Base-by-base conservation (phyloP, 2,113 vertebrate species). In the Saguinus imperator region DNA sequence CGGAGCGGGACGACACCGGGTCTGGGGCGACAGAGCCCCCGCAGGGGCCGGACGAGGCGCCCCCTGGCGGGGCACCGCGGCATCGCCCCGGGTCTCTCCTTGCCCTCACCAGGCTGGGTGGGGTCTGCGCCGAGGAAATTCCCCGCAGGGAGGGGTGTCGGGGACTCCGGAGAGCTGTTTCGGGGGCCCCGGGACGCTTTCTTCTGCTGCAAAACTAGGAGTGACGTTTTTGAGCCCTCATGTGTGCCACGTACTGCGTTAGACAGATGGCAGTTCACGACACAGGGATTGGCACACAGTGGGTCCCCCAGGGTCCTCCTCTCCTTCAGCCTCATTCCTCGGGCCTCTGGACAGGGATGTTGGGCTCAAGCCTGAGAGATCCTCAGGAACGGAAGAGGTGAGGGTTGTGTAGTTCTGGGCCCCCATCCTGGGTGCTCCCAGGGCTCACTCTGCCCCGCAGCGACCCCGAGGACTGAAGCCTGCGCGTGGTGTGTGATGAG, bases 1-100 rank as follows among this genome's bases (percentile, higher is more conserved):
- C 11, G 70, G 73, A 73, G 70, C 64, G 37, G 66, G 57, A 68
- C 16, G 8, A 40, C 2, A 40, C 70, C 2, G 8, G n/a, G 48
- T 40, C 25, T 8, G 17, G 70, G 68, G 23, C 37, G 0, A 13
- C 61, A 64, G 61, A 64, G 61, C 61, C 27, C 0, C 61, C 12
- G 2, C 76, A 0, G 45, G 93, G 91, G 75, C 73, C 52, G 27
- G 50, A 73, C 3, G 32, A 89, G 95, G 87, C 89, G 92, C 92
- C 97, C 87, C 97, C 97, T 97, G 75, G 96, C 87, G 96, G 93
- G 89, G 64, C 92, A 96, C 94, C 83, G 82, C 3, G 50, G 50
- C 72, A 64, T 43, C 84, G 55, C 50, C 81, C 66, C 43, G 6
- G 77, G 18, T 6, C 9, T 35, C 17, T 43, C 8, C 8, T 23